These are phyloP conservation scores for Bettongia penicillata DNA, from an alignment of 2,113 vertebrate species.

Conservation along the genomic window DNA sequence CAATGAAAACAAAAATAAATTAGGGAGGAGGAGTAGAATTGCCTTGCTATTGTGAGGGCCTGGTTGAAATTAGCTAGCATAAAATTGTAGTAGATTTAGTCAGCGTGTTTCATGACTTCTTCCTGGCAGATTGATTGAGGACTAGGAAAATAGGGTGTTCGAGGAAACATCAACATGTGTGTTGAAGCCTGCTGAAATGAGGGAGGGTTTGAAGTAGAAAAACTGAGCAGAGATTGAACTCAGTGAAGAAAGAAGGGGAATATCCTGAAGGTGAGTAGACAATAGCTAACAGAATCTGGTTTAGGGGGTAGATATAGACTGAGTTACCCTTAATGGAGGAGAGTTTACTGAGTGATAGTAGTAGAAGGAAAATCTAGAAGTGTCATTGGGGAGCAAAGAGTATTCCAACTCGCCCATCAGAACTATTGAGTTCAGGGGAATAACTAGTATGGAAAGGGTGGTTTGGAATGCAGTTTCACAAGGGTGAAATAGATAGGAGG, in stretches of 20 bases:
- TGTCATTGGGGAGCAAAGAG: too few relatives aligned
- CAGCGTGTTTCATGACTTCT: neutral
- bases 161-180: neutral
- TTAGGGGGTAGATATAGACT: neutral
- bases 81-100: neutral
- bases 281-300: neutral
- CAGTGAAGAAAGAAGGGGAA: neutral
- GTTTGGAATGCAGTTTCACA: neutral
- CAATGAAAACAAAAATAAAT: neutral
- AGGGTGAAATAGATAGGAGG: neutral
- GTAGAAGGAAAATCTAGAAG: neutral
- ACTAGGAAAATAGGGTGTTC: neutral
- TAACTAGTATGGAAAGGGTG: neutral
- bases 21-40: neutral
- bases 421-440: neutral
- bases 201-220: neutral
- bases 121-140: neutral
- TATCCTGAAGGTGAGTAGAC: neutral
- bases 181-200: neutral
- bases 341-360: neutral
- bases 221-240: neutral
- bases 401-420: too few relatives aligned
- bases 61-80: neutral
- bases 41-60: neutral
- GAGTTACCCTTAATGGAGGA: neutral